These are phyloP conservation scores for Ophonus ardosiacus DNA, from an alignment of 2,888 invertebrate species.

Conservation along the genomic window DNA sequence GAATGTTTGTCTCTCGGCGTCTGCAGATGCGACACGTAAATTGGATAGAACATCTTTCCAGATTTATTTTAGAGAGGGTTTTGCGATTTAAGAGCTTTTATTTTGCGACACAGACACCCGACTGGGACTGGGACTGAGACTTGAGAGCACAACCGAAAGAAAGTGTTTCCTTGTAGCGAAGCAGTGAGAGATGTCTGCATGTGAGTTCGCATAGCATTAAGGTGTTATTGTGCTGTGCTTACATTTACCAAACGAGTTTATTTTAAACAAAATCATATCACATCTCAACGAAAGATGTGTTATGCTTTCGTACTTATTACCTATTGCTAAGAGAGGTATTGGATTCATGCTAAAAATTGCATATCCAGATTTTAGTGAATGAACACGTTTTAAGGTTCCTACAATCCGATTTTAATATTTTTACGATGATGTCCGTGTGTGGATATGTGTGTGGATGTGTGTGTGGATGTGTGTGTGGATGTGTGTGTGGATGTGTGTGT, in stretches of 20 bases:
- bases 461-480: no score
- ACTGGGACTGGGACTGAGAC: conserved; percentile 66
- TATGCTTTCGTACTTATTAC: background rate
- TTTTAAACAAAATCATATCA: background rate
- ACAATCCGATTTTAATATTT: no score
- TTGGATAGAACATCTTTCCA: conserved; percentile 66
- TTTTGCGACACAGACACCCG: conserved; percentile 65
- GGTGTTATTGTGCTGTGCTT: background rate
- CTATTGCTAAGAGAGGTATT: no score
- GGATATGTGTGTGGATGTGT: no score
- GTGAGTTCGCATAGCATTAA: conserved; percentile 2
- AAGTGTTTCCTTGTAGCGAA: conserved; percentile 54
- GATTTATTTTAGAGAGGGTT: conserved; percentile 68
- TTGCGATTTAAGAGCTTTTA: conserved; percentile 68
- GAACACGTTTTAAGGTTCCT: no score
- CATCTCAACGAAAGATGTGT: background rate
- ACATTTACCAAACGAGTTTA: conserved; percentile 22
- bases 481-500: no score
- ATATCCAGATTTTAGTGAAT: no score
- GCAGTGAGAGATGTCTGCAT: background rate
- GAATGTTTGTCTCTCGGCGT: background rate
- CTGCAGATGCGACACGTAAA: conserved; percentile 63
- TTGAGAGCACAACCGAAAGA: conserved; percentile 48
- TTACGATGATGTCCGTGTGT: no score
- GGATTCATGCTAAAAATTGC: no score